Conservation (phyloP, 2,888 invertebrate species). For the Drosophila mulleri region DNA sequence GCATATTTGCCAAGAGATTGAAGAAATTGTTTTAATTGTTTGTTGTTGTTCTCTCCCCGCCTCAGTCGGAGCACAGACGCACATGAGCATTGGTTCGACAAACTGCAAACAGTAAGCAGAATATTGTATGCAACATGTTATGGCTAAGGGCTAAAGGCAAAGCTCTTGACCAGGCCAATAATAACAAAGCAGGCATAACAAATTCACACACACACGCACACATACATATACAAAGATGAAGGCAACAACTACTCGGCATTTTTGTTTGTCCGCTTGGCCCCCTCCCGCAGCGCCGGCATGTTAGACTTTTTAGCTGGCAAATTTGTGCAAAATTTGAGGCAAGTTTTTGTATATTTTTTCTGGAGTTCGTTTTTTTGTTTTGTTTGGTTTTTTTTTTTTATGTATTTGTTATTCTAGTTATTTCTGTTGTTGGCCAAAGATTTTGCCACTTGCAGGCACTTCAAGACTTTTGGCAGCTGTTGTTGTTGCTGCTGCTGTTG, state of each 20-base stretch:
- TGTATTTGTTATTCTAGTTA: constrained; percentile 14
- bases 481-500: constrained; percentile 57
- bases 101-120: constrained; percentile 20
- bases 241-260: constrained; percentile 62
- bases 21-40: constrained; percentile 76
- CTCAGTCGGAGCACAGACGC: not conserved
- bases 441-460: constrained; percentile 71
- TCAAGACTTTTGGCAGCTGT: constrained; percentile 61
- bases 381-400: not conserved
- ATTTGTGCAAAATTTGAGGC: constrained; percentile 42
- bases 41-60: constrained; percentile 20
- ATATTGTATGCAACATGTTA: constrained; percentile 47
- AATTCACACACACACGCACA: constrained; percentile 19
- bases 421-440: constrained; percentile 34
- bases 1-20: constrained; percentile 66
- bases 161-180: constrained; percentile 64
- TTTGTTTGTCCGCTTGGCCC: constrained; percentile 17
- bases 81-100: not conserved
- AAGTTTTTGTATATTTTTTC: constrained; percentile 47
- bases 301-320: constrained; percentile 59
- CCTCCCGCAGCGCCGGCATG: constrained; percentile 11
- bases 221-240: not conserved
- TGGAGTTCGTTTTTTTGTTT: not conserved
- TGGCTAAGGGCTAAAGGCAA: constrained; percentile 42
- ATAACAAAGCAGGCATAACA: constrained; percentile 57